These are phyloP conservation scores for Desmodus rotundus DNA, from an alignment of 2,113 vertebrate species.

Conservation along the genomic window DNA sequence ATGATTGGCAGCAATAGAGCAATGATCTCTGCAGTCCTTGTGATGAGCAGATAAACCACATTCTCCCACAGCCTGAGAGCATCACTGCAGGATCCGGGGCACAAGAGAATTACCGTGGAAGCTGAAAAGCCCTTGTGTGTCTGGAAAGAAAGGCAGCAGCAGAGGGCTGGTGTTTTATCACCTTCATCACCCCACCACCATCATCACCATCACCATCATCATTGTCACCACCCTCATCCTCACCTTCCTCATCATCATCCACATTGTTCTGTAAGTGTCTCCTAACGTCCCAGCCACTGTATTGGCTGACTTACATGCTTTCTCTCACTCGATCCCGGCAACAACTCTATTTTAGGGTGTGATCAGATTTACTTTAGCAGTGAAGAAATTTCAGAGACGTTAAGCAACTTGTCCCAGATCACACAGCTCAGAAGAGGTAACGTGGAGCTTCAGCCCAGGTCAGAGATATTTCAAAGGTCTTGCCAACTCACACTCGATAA, in stretches of 20 bases:
- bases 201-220: rapidly evolving
- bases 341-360: rapidly evolving
- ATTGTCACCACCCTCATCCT: no score
- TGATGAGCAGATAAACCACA: background rate
- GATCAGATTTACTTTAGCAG: background rate
- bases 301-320: rapidly evolving
- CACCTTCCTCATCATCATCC: no score
- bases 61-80: background rate
- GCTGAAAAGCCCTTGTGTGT: background rate
- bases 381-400: background rate
- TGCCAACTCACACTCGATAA: background rate
- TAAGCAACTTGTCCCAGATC: background rate
- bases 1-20: rapidly evolving
- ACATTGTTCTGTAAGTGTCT: background rate
- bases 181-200: background rate
- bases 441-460: rapidly evolving
- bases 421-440: background rate
- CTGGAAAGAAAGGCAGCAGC: background rate
- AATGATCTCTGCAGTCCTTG: background rate
- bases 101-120: background rate
- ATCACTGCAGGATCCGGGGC: background rate
- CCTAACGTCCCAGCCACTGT: background rate
- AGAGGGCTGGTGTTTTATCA: background rate
- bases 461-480: background rate
- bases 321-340: background rate